Evolutionary conservation across 2,797 vertebrate species (phyloP), one percentile per base, ranked within the genome.

Genomic region (Pseudomugil tenellus): DNA sequence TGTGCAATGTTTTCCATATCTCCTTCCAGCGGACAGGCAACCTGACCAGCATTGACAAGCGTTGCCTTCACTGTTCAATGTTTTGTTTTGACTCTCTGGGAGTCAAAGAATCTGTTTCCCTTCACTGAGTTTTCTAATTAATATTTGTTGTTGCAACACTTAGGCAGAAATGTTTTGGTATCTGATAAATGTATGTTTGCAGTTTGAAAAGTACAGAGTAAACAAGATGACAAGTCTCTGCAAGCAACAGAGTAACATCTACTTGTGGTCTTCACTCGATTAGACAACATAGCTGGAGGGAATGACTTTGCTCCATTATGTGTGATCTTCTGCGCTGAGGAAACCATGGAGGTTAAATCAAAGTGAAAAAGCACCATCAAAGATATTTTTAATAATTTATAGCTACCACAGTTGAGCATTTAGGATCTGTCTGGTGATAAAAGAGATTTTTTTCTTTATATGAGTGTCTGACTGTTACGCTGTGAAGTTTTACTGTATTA

Each of bases 221-320:
- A 72, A 70, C 37, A 53, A 39, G 62, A 39, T 19, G 39, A 35
- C 85, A 84, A 64, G 89, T 26, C 70, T 19, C 59, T 28, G 43
- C 87, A 71, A 32, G 83, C 68, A 58, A 29, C 72, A 19, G 25
- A 63, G 2, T 35, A 60, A 43, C 28, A 32, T 55, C 25, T 43
- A 49, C 48, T 26, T 59, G 14, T 39, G 58, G 65, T 78, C 48
- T 78, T 65, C 23, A 51, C 32, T 78, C 39, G 57, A 74, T 74
- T 16, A 75, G 25, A 77, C 55, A 67, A 72, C 25, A 31, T 53
- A 39, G 58, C 65, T 59, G 0, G 11, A 53, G 73, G 63, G 19
- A 2, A 39, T 35, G 51, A 32, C 37, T 82, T 65, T 69, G 5
- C 49, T 71, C 53, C 17, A 35, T 53, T n/a, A 57, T 52, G 7